Conservation (phyloP, 2,797 vertebrate genomes). For the Hipposideros larvatus region DNA sequence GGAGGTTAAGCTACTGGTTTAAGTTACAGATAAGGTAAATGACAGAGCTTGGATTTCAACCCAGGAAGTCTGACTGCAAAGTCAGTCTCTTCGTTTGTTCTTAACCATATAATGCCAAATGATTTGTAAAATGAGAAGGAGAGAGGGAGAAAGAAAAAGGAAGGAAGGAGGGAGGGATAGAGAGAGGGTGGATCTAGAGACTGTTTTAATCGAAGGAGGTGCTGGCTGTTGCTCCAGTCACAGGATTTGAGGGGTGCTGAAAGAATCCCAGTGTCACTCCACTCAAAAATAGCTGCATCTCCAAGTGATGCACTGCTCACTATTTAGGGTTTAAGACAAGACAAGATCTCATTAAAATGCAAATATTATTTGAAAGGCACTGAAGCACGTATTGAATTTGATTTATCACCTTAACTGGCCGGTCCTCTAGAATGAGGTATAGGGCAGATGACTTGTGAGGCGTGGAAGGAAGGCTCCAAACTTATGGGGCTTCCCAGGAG, state of each 20-base stretch:
- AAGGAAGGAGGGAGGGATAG: not conserved
- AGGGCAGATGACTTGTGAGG: not conserved
- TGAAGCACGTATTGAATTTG: not conserved
- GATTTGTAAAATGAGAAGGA: not conserved
- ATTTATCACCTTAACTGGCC: not conserved
- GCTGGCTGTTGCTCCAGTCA: not conserved
- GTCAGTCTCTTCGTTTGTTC: not conserved
- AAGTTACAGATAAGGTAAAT: not conserved
- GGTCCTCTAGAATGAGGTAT: not conserved
- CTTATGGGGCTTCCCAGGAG: not conserved
- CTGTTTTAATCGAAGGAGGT: not conserved
- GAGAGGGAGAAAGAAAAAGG: not conserved
- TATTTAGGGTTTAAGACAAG: not conserved
- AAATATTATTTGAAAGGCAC: slow-evolving; percentile 36
- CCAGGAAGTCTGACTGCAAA: not conserved
- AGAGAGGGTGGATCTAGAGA: not conserved
- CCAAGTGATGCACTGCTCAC: not conserved
- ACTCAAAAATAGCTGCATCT: not conserved
- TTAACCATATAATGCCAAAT: not conserved
- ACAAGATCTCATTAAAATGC: slow-evolving; percentile 40
- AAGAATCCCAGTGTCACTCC: not conserved
- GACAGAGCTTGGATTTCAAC: not conserved
- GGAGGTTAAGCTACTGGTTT: not conserved
- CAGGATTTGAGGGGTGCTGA: not conserved
- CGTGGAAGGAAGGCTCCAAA: not conserved